Evolutionary conservation across 1,140 invertebrate genomes (phyloP).

Genomic region (Procambarus clarkii): DNA sequence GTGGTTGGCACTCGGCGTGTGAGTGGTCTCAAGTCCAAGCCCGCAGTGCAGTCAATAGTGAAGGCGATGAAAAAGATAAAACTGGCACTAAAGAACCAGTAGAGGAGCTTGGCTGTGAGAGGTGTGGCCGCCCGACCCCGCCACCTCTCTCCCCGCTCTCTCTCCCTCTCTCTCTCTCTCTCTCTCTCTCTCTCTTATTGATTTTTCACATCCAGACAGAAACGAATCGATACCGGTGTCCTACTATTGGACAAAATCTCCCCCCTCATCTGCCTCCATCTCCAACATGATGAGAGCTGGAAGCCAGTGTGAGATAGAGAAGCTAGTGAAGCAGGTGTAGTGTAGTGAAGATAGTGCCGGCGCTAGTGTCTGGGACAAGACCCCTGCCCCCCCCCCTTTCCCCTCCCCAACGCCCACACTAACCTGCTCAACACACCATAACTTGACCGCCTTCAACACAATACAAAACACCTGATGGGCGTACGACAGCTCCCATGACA

Average conservation of each 20-base stretch:
- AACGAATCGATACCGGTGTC: conserved; percentile 38
- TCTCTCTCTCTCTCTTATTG: conserved; percentile 42
- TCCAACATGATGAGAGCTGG: not conserved
- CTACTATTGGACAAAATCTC: conserved; percentile 14
- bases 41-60: conserved; percentile 49
- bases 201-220: conserved; percentile 32
- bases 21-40: conserved; percentile 1
- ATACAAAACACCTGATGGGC: not conserved
- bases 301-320: not conserved
- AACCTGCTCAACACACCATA: not conserved
- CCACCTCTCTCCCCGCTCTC: conserved; percentile 2
- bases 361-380: not conserved
- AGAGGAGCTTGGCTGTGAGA: conserved; percentile 20
- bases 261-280: not conserved
- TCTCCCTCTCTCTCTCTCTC: conserved; percentile 26
- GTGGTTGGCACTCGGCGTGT: not conserved
- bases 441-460: not conserved
- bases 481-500: not conserved
- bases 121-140: conserved; percentile 13
- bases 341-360: not conserved
- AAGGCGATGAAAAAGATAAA: conserved; percentile 5
- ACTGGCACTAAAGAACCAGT: not conserved
- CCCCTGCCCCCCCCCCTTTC: not conserved
- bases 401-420: too few relatives aligned
- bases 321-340: not conserved